phyloP scores from a whole-genome alignment of 2,797 vertebrate species.

The Brachyrhaphis roseni region DNA sequence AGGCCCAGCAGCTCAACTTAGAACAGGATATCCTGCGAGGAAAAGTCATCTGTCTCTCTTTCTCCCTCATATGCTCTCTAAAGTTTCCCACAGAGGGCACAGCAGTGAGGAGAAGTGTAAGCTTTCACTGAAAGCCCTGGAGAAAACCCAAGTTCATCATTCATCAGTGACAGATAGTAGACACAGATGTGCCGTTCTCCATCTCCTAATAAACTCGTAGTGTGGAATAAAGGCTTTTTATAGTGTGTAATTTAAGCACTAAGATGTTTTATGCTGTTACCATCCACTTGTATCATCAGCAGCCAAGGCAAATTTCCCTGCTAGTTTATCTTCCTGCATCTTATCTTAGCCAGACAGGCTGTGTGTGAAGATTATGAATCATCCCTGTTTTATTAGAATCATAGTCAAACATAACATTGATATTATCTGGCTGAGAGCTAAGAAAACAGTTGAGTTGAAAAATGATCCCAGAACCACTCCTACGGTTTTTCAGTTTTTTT shows the following conservation, averaged over 20 bases:
- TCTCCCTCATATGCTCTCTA: constrained; percentile 28
- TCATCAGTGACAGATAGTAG: constrained; percentile 41
- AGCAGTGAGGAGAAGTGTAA: constrained; percentile 56
- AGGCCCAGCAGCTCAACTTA: constrained; percentile 71
- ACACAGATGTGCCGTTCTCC: constrained; percentile 4
- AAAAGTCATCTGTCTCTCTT: constrained; percentile 73
- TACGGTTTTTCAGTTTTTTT: not conserved
- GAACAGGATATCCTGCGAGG: constrained; percentile 80
- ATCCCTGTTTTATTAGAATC: constrained; percentile 11
- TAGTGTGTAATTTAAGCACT: constrained; percentile 15
- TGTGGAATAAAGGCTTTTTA: constrained; percentile 14
- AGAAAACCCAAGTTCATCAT: constrained; percentile 67
- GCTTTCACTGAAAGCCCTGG: constrained; percentile 66
- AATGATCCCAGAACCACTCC: not conserved
- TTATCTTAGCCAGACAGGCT: constrained; percentile 45
- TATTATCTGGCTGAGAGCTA: not conserved
- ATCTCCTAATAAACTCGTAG: not conserved
- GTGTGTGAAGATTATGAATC: constrained; percentile 31
- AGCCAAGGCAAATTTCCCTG: constrained; percentile 46
- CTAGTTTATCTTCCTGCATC: constrained; percentile 32
- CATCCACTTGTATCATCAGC: constrained; percentile 13
- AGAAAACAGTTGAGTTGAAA: constrained; percentile 17
- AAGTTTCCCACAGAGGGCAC: constrained; percentile 59
- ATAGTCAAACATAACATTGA: not conserved
- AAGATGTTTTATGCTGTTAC: constrained; percentile 29